Evolutionary conservation across 2,113 vertebrate species (phyloP), one percentile per base, ranked within the genome.

Genomic region (Otus sunia): DNA sequence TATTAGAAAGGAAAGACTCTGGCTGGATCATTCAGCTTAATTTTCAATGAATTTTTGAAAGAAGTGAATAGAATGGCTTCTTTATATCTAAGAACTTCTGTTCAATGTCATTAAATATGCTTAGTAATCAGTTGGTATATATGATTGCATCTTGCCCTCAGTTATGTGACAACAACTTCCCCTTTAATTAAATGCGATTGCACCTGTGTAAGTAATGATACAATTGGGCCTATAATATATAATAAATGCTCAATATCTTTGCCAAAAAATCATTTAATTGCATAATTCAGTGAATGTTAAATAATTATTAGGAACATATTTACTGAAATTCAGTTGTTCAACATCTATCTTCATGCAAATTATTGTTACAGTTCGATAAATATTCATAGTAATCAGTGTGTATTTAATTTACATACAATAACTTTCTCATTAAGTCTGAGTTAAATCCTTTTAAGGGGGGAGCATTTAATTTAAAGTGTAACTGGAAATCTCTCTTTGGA

Each of bases 401-500:
- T 98, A 96, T 97, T 98, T 98, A 98, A 98, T 98, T 98, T 98
- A 97, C 97, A 98, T 97, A 98, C 98, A 98, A 98, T 98, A 98
- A 98, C 96, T 97, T 96, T 83, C 91, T 98, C 97, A 98, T 98
- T 98, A 98, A 97, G 91, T 91, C 71, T 97, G 97, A 98, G 96
- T 98, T 97, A 98, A 98, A 97, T 94, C 88, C 89, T 97, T 98
- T 97, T 86, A 78, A 85, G 53, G 84, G 97, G 96, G 68, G 96
- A 96, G 91, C 86, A 94, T 93, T 97, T 93, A 69, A 94, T 97
- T 97, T 96, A 98, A 97, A 97, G 41, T 96, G 73, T 81, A 96
- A 97, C 93, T 95, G 59, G 97, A 98, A 97, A 95, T 96, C 80
- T 88, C 53, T 53, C 84, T 88, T 82, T 75, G 88, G 78, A 97